A percentile compares a stretch with the other conserved stretches of the same genome.
Evolutionary conservation across 2,888 invertebrate genomes (phyloP).

Genomic region (Orthosia gracilis): DNA sequence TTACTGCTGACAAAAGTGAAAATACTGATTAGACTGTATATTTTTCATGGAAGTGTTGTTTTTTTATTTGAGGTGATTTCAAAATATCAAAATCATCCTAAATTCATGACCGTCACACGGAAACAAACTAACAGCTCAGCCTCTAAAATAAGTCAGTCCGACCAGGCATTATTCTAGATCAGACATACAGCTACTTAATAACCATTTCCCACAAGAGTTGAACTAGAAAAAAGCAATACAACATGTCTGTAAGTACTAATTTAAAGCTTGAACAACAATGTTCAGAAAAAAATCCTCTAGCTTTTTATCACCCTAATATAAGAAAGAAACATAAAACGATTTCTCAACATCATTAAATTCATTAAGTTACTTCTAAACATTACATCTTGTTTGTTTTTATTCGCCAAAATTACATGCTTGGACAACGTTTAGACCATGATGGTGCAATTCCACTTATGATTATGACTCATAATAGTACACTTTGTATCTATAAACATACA

Average conservation of each 20-base stretch:
- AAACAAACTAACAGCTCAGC: no score
- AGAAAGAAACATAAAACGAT: slow-evolving; percentile 38
- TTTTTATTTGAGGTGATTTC: no score
- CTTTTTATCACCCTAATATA: slow-evolving; percentile 12
- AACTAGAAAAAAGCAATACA: slow-evolving; percentile 6
- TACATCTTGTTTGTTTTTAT: slow-evolving; percentile 80
- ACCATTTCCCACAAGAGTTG: background rate
- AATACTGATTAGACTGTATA: no score
- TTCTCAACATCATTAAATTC: slow-evolving; percentile 60
- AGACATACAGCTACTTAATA: background rate
- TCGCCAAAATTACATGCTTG: slow-evolving; percentile 80
- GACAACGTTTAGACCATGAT: slow-evolving; percentile 75
- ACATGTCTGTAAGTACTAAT: slow-evolving; percentile 1
- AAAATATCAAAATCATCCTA: no score
- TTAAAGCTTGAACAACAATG: background rate
- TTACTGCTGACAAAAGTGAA: background rate
- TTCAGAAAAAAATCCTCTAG: background rate
- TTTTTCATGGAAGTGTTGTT: no score
- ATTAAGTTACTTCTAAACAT: slow-evolving; percentile 67
- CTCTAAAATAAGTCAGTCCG: no score
- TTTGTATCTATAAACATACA: slow-evolving; percentile 78
- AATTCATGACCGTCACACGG: no score
- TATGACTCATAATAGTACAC: slow-evolving; percentile 82
- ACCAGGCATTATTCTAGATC: no score
- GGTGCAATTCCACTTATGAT: slow-evolving; percentile 77